These are phyloP conservation scores for Antechinus stuartii DNA, from an alignment of 2,113 vertebrate species.

Conservation along the genomic window DNA sequence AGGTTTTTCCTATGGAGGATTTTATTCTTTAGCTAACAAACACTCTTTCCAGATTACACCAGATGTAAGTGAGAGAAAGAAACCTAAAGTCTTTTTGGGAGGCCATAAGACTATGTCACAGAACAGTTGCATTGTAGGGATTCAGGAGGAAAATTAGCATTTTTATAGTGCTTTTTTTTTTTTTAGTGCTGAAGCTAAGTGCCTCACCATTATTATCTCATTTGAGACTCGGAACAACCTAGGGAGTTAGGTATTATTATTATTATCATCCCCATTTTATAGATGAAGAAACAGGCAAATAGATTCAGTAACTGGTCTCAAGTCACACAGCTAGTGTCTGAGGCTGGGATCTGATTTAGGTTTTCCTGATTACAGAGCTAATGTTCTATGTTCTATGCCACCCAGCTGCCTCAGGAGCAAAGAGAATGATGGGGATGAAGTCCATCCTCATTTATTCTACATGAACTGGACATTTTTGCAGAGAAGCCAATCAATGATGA, in stretches of 20 bases:
- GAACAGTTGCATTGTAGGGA: not conserved
- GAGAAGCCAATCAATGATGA: not conserved
- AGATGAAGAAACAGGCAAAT: not conserved
- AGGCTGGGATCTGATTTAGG: not conserved
- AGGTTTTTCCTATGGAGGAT: constrained; percentile 26
- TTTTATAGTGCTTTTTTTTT: not conserved
- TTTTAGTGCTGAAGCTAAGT: not conserved
- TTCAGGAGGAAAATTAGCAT: not conserved
- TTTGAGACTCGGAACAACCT: not conserved
- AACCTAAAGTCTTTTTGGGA: not conserved
- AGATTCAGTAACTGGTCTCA: not conserved
- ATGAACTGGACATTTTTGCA: not conserved
- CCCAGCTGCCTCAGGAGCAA: not conserved
- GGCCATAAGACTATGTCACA: not conserved
- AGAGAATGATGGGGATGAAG: not conserved
- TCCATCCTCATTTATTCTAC: not conserved
- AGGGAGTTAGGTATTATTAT: not conserved
- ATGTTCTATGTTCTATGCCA: too few species aligned
- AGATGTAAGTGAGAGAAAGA: not conserved
- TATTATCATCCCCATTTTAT: not conserved
- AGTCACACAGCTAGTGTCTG: not conserved
- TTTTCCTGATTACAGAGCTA: not conserved
- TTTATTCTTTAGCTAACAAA: constrained; percentile 44
- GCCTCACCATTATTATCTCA: not conserved
- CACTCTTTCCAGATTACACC: constrained; percentile 31